phyloP scores from a whole-genome alignment of 2,113 vertebrate species.

The Falcunculus frontatus region DNA sequence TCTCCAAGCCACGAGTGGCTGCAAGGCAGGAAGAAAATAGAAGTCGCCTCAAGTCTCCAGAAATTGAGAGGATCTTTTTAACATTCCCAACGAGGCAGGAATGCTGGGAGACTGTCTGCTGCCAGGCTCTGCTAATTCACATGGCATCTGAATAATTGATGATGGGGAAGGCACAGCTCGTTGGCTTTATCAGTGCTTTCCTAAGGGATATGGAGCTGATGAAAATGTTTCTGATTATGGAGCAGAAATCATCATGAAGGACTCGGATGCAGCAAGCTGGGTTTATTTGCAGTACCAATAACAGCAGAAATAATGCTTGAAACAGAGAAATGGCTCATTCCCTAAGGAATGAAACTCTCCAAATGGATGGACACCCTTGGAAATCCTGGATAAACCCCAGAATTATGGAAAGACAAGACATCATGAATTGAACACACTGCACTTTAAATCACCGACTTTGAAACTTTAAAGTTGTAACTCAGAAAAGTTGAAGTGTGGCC shows the following conservation, averaged over 20 bases:
- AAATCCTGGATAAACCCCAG: not conserved
- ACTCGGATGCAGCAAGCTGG: rapidly evolving
- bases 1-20: not conserved
- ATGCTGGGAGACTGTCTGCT: not conserved
- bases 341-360: rapidly evolving
- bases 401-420: not conserved
- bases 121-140: not conserved
- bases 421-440: not conserved
- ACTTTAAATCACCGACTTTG: not conserved
- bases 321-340: not conserved
- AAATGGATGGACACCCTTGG: rapidly evolving
- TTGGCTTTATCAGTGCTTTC: not conserved
- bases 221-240: not conserved
- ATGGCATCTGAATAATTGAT: not conserved
- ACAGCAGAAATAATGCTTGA: not conserved
- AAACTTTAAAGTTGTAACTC: not conserved
- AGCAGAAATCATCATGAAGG: not conserved
- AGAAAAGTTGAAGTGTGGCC: not conserved
- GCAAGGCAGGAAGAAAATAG: not conserved
- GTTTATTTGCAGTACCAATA: not conserved
- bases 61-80: not conserved
- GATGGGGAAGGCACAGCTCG: rapidly evolving
- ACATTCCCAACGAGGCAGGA: rapidly evolving
- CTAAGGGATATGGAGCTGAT: not conserved
- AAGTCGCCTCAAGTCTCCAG: not conserved